Evolutionary conservation across 2,888 invertebrate species (phyloP).

Genomic region (Bombylius major): DNA sequence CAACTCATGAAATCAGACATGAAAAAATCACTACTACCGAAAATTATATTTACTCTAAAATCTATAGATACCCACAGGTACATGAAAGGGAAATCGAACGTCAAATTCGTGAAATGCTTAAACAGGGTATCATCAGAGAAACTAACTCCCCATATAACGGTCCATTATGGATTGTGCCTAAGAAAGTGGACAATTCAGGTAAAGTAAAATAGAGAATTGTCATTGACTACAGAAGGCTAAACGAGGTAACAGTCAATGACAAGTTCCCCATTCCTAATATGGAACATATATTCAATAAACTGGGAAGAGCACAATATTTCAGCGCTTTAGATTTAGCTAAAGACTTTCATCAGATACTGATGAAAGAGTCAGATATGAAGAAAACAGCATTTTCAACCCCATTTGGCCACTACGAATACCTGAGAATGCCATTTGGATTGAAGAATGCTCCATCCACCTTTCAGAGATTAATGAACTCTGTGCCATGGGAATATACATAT

Average conservation of each 20-base stretch:
- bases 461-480: slow-evolving; percentile 8
- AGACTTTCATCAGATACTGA: slow-evolving; percentile 11
- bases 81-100: slow-evolving; percentile 10
- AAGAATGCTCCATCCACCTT: slow-evolving; percentile 5
- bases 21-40: slow-evolving; percentile 6
- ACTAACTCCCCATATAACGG: slow-evolving; percentile 12
- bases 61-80: slow-evolving; percentile 9
- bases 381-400: slow-evolving; percentile 9
- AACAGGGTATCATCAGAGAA: slow-evolving; percentile 7
- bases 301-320: slow-evolving; percentile 12
- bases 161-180: slow-evolving; percentile 13
- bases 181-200: slow-evolving; percentile 12
- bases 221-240: slow-evolving; percentile 4
- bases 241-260: slow-evolving; percentile 13
- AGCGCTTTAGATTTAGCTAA: slow-evolving; percentile 10
- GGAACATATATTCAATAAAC: slow-evolving; percentile 11
- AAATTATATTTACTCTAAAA: slow-evolving; percentile 2
- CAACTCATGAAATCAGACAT: slow-evolving; percentile 1
- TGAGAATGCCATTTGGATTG: slow-evolving; percentile 3
- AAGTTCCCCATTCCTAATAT: slow-evolving; percentile 15
- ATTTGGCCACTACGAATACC: slow-evolving; percentile 1
- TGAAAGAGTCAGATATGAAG: slow-evolving; percentile 6
- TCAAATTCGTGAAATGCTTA: slow-evolving; percentile 9
- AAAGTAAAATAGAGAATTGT: slow-evolving; percentile 12
- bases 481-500: slow-evolving; percentile 1